A percentile compares a stretch with the other conserved stretches of the same genome.
These are phyloP conservation scores for Orchestes rusci DNA, from an alignment of 2,888 invertebrate genomes.

Conservation along the genomic window DNA sequence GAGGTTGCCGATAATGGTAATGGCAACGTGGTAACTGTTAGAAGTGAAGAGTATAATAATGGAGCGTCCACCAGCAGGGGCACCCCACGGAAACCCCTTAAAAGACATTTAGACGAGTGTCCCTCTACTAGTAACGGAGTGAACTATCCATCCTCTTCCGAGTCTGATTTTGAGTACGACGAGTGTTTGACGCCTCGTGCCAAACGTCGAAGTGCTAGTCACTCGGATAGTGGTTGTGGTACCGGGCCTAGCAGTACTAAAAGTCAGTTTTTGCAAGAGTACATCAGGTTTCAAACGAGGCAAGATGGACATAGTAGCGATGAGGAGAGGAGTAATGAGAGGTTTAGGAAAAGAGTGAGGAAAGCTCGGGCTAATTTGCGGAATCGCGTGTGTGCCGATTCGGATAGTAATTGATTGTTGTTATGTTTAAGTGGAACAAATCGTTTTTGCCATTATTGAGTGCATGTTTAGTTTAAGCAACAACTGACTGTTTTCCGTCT, in stretches of 20 bases:
- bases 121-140: not conserved
- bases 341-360: constrained; percentile 54
- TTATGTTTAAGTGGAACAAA: too few species aligned
- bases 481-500: too few species aligned
- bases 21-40: constrained; percentile 7
- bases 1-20: constrained; percentile 2
- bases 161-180: constrained; percentile 37
- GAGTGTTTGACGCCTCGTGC: constrained; percentile 36
- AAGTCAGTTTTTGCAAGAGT: constrained; percentile 16
- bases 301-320: constrained; percentile 35
- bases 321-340: constrained; percentile 47
- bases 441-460: too few species aligned
- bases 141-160: constrained; percentile 28
- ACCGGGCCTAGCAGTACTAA: constrained; percentile 37
- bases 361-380: constrained; percentile 57
- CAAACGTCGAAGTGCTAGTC: constrained; percentile 33
- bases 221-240: constrained; percentile 40
- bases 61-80: constrained; percentile 22
- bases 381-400: constrained; percentile 54
- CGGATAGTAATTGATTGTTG: constrained; percentile 53
- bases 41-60: constrained; percentile 18
- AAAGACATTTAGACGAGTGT: constrained; percentile 6
- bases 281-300: constrained; percentile 22
- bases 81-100: too few species aligned
- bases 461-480: too few species aligned